These are phyloP conservation scores for Zeugodacus cucurbitae DNA, from an alignment of 1,140 invertebrate genomes.

Conservation along the genomic window DNA sequence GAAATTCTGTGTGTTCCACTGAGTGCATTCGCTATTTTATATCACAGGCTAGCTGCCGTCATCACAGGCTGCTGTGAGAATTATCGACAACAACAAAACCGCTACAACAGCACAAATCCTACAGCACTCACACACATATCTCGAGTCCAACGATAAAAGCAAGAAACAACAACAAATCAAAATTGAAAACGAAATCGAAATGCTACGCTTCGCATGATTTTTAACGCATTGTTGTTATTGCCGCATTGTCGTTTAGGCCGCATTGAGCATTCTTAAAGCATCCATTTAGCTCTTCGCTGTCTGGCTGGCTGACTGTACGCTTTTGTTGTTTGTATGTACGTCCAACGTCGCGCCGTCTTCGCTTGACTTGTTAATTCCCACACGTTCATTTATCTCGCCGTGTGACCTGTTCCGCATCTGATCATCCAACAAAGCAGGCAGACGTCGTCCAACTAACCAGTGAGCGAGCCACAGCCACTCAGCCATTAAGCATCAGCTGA, in stretches of 20 bases:
- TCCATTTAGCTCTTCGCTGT: background rate
- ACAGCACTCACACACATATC: background rate
- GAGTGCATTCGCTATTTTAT: background rate
- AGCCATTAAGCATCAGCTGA: conserved; percentile 31
- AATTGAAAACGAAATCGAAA: conserved; percentile 24
- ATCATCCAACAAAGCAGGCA: background rate
- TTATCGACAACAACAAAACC: background rate
- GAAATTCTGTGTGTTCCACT: conserved; percentile 10
- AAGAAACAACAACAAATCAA: background rate
- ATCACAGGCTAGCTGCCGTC: conserved; percentile 3
- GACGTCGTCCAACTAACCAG: background rate
- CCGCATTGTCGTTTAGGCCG: background rate
- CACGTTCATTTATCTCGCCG: conserved; percentile 1
- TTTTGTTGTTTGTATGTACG: too few relatives aligned
- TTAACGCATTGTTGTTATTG: background rate
- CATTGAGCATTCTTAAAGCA: conserved; percentile 20
- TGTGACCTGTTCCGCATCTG: conserved; percentile 38
- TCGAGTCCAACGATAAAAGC: background rate
- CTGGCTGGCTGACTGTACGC: background rate
- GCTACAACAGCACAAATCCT: background rate
- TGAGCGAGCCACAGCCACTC: background rate
- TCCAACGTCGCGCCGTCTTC: background rate
- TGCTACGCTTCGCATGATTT: background rate
- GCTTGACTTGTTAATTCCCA: conserved; percentile 35
- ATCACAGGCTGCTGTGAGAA: background rate